Evolutionary conservation across 2,888 invertebrate genomes (phyloP).

Genomic region (Hypolimnas misippus): DNA sequence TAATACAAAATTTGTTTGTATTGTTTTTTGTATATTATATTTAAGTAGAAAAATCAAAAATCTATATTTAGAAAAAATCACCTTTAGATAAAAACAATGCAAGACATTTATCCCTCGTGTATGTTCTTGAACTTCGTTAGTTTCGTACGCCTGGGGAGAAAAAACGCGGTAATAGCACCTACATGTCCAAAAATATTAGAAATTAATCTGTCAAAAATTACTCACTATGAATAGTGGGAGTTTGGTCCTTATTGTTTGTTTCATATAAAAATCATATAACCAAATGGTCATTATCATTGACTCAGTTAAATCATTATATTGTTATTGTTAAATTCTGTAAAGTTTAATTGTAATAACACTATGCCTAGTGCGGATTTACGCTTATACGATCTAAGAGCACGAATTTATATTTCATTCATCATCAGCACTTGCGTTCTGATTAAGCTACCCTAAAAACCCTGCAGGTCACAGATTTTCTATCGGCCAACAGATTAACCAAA

Average conservation of each 20-base stretch:
- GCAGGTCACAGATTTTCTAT: no score
- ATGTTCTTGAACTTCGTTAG: neutral
- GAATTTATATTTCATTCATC: constrained; percentile 25
- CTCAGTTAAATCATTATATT: neutral
- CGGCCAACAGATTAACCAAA: no score
- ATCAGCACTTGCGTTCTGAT: constrained; percentile 21
- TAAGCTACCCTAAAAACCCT: constrained; percentile 1
- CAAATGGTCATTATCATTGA: neutral
- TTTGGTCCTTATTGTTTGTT: neutral
- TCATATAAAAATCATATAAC: neutral
- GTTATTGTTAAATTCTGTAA: constrained; percentile 5
- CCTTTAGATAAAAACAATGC: neutral
- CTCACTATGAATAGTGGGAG: no score
- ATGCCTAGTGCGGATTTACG: neutral
- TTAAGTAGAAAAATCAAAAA: constrained; percentile 1
- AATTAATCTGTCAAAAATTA: neutral
- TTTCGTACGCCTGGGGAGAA: neutral
- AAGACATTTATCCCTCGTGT: neutral
- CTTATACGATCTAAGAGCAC: constrained; percentile 23
- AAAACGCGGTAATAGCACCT: neutral
- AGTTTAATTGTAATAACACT: neutral
- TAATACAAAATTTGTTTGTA: neutral
- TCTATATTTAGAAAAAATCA: neutral
- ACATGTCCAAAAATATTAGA: neutral
- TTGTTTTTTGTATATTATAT: neutral